Evolutionary conservation across 2,113 vertebrate genomes (phyloP), one percentile per base, ranked within the genome.

Genomic region (Danionella cerebrum): DNA sequence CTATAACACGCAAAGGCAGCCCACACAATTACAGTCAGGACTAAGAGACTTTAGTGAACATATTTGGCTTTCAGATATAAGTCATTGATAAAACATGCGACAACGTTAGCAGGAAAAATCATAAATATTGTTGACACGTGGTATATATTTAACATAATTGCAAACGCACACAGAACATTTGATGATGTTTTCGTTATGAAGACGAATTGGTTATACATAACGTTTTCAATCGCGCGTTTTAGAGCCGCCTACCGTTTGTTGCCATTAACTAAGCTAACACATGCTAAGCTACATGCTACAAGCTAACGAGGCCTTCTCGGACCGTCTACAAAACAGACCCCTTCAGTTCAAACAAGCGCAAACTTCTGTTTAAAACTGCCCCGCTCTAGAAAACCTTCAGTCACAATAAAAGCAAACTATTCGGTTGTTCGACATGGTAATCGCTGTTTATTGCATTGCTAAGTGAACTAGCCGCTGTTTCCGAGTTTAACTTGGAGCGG

Each of bases 401-500:
- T 33, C 29, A 3, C 29, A 1, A 33, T 2, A 1, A 33, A 33
- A 33, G 9, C 29, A 33, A 33, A 9, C 1, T 33, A 1, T 33
- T 33, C 1, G 9, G 29, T 2, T 33, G 1, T 33, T 33, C 1
- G 9, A 3, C 0, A 21, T 25, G 19, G 21, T 18, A 10, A 2
- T 18, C 2, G 9, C 5, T 33, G 10, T 62, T 6, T 22, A 5
- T 31, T 27, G 5, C 36, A 3, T 14, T 44, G 5, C n/a, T 9
- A 21, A 14, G n/a, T 45, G 11, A 31, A 38, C 31, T 3, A 22
- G 12, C 18, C 21, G 4, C 11, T 2, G 29, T 35, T 27, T 47
- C 54, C 57, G 44, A 63, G 54, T 31, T 70, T 55, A 67, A 78
- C 76, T 78, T 67, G 38, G 11, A 13, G 48, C 48, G 24, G 42